phyloP scores from a whole-genome alignment of 1,140 invertebrate species.

The Anthonomus grandis region DNA sequence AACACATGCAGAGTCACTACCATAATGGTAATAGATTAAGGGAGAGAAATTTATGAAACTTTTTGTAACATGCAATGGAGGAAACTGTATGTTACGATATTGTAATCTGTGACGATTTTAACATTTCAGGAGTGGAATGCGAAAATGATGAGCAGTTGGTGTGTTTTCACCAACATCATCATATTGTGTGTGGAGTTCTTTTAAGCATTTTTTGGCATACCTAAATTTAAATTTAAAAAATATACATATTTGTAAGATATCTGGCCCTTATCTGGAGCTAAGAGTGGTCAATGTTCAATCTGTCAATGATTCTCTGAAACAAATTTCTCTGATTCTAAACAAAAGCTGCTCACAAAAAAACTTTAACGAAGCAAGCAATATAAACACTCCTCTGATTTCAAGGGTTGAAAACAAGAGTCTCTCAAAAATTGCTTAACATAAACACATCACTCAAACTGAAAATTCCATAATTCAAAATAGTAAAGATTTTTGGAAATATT shows the following conservation, averaged over 20 bases:
- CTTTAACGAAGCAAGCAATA: too few species aligned
- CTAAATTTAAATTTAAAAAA: conserved; percentile 1
- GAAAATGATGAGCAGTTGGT: conserved; percentile 9
- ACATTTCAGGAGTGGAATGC: background rate
- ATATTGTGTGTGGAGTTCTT: background rate
- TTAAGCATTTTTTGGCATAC: conserved; percentile 3
- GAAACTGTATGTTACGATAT: conserved; percentile 4
- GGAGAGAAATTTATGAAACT: background rate
- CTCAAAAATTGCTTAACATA: too few species aligned
- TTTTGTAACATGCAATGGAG: conserved; percentile 20
- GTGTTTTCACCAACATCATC: background rate
- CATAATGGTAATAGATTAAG: too few species aligned
- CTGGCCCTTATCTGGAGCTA: background rate
- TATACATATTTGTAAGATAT: background rate
- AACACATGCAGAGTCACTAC: too few species aligned
- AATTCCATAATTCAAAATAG: too few species aligned
- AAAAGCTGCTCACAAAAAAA: too few species aligned
- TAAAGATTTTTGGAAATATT: too few species aligned
- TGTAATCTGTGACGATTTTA: conserved; percentile 1
- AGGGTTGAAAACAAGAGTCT: too few species aligned
- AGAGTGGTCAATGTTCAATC: background rate
- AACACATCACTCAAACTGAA: too few species aligned
- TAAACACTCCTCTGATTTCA: too few species aligned
- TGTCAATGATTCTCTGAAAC: conserved; percentile 4
- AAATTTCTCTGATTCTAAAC: too few species aligned